phyloP scores from a whole-genome alignment of 2,113 vertebrate genomes.

The Sturnira hondurensis region DNA sequence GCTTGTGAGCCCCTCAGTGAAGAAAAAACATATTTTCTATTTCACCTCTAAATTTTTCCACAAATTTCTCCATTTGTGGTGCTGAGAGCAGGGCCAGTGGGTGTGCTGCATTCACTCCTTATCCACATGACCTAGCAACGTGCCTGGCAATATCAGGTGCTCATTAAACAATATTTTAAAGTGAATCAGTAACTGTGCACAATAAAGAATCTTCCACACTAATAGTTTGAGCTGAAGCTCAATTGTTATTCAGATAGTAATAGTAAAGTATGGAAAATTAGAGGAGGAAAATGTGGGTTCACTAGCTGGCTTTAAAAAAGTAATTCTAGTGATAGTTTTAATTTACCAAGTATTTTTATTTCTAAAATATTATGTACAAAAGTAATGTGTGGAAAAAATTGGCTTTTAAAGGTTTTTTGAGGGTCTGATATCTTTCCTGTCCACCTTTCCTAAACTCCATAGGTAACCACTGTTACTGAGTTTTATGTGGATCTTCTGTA shows the following conservation, averaged over 20 bases:
- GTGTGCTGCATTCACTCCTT: neutral
- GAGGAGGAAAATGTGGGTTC: neutral
- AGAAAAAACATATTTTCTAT: neutral
- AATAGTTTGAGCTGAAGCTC: neutral
- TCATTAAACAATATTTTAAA: neutral
- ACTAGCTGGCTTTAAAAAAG: neutral
- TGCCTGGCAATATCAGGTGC: neutral
- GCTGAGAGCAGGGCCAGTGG: rapidly evolving
- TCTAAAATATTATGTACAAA: neutral
- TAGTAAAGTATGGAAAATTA: neutral
- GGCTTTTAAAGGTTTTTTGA: neutral
- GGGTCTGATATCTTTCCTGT: neutral
- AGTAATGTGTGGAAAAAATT: neutral
- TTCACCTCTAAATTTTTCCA: neutral
- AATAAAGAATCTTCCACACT: neutral
- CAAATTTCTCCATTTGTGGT: neutral
- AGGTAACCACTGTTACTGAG: neutral
- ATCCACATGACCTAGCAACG: neutral
- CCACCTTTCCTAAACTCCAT: neutral
- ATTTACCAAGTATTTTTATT: neutral
- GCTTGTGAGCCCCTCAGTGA: neutral
- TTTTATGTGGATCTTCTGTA: neutral
- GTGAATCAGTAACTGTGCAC: neutral
- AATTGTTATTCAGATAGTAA: neutral
- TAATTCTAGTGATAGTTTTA: neutral